These are phyloP conservation scores for Halyomorpha halys DNA, from an alignment of 1,140 invertebrate genomes.

Conservation along the genomic window DNA sequence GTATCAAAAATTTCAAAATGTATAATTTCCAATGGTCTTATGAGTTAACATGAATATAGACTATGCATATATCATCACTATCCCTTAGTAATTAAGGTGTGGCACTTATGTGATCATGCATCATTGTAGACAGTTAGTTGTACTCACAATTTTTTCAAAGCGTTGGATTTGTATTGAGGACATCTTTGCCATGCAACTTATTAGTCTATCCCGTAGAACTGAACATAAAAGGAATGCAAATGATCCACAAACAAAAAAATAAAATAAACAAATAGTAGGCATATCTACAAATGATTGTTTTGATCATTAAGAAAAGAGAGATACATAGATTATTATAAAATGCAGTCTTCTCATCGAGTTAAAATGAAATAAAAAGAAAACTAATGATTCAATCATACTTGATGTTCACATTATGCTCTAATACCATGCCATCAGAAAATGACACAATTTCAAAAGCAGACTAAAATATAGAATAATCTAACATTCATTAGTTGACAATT, in stretches of 20 bases:
- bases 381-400: constrained; percentile 7
- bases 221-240: constrained; percentile 21
- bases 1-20: no score
- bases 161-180: constrained; percentile 14
- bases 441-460: constrained; percentile 19
- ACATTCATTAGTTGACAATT: neutral
- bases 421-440: constrained; percentile 14
- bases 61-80: no score
- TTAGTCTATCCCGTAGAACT: constrained; percentile 22
- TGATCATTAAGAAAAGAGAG: no score
- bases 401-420: constrained; percentile 12
- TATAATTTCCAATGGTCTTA: no score
- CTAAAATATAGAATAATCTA: constrained; percentile 1
- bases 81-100: no score
- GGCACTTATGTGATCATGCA: constrained; percentile 1
- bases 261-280: neutral
- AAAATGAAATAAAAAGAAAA: constrained; percentile 1
- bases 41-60: no score
- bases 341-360: no score
- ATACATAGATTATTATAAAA: no score
- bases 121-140: constrained; percentile 5
- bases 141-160: constrained; percentile 21
- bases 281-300: no score
- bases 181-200: constrained; percentile 19
- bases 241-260: constrained; percentile 6